Base-by-base conservation (phyloP, 2,797 vertebrate species). In the Galagoides demidoff region DNA sequence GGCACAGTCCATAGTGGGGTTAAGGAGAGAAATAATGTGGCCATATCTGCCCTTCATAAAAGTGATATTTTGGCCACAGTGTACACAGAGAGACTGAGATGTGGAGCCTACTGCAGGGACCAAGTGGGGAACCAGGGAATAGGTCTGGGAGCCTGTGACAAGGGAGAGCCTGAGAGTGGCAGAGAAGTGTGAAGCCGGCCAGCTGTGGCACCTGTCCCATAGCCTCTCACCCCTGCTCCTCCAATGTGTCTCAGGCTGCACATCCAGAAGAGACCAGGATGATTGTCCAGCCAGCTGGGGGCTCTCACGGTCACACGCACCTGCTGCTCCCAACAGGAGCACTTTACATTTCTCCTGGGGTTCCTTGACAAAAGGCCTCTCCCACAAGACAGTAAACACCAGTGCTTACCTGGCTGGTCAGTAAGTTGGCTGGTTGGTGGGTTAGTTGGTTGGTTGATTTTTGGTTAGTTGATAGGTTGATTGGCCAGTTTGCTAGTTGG, bases 181-280 rank as follows among this genome's bases (percentile, higher is more conserved):
- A 9, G 23, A 49, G 63, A 17, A 12, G 29, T 14, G 7, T 64
- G 29, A 13, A 66, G 31, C 31, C 64, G 3, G 64, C 64, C 64
- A 66, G 16, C 64, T n/a, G 31, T 1, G 0, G 14, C 2, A 1
- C 27, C 74, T 1, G 9, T 1, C 8, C 59, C 3, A 0, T 2
- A 7, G 27, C 43, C 34, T 16, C 77, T n/a, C 37, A 7, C 17
- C 25, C 14, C 16, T 4, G 7, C 55, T 52, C 70, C 27, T 61
- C n/a, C 22, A 1, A 43, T 43, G 39, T 43, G 39, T 43, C 39
- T 29, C n/a, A 8, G n/a, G 9, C 31, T 11, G 31, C 31, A 29
- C 29, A 0, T 20, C 49, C 39, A 29, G 45, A 70, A 23, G 66
- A 12, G 10, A 23, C 70, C 39, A 22, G 34, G 45, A 19, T 25